A percentile compares a stretch with the other conserved stretches of the same genome.
Evolutionary conservation across 2,797 vertebrate genomes (phyloP).

Genomic region (Halcyon badia): DNA sequence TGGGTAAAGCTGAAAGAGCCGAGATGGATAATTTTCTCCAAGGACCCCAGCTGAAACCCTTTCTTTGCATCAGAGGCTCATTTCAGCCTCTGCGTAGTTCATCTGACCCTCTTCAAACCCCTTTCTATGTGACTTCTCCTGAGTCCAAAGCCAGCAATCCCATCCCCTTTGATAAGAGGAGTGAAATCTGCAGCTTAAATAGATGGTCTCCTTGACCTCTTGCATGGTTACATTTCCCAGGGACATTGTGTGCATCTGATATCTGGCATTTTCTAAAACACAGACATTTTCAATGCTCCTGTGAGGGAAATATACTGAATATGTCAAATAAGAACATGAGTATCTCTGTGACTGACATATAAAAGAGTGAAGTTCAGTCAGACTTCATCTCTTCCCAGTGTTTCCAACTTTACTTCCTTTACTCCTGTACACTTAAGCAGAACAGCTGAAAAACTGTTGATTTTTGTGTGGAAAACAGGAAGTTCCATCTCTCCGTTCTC

Average conservation of each 20-base stretch:
- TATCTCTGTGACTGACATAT: not conserved
- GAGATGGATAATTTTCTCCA: not conserved
- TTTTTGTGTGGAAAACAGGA: not conserved
- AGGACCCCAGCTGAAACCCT: not conserved
- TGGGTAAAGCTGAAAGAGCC: not conserved
- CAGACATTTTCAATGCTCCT: not conserved
- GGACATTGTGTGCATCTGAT: not conserved
- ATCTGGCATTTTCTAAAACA: conserved; percentile 9
- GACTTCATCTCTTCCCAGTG: not conserved
- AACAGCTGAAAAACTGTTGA: not conserved
- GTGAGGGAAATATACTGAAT: not conserved
- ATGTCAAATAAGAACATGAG: not conserved
- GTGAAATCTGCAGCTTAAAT: not conserved
- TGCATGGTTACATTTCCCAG: not conserved
- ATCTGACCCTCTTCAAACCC: not conserved
- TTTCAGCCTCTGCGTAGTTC: not conserved
- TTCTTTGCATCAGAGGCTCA: not conserved
- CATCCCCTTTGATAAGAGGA: not conserved
- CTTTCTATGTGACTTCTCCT: not conserved
- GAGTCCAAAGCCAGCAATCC: not conserved
- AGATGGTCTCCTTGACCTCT: not conserved
- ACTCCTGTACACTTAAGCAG: not conserved
- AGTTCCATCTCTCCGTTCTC: not conserved
- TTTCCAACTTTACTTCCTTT: not conserved
- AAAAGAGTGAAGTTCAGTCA: not conserved